phyloP scores from a whole-genome alignment of 2,113 vertebrate species.

The Stercorarius parasiticus region DNA sequence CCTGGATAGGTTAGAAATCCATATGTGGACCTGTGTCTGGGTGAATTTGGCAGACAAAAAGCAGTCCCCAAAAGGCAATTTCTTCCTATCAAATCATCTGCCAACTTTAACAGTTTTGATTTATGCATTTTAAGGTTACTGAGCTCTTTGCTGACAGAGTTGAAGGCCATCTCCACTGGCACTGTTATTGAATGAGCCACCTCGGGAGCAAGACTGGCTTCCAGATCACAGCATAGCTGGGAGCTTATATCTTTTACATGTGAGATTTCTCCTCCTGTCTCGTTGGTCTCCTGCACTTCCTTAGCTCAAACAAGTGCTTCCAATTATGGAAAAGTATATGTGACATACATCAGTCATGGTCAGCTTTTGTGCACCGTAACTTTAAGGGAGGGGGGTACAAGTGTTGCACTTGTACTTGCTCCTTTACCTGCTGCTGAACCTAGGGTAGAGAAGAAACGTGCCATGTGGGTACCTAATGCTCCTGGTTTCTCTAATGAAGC shows the following conservation, averaged over 20 bases:
- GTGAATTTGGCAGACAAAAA: conserved; percentile 43
- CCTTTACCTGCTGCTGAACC: background rate
- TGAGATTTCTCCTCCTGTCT: background rate
- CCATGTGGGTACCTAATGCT: background rate
- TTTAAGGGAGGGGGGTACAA: background rate
- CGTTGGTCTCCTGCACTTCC: background rate
- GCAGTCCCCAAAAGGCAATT: conserved; percentile 4
- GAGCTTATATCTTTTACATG: background rate
- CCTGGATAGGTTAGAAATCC: conserved; percentile 33
- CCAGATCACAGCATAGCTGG: background rate
- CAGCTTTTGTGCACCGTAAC: background rate
- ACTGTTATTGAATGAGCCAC: background rate
- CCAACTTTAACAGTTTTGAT: conserved; percentile 28
- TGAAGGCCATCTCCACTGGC: background rate
- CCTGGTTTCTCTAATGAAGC: background rate
- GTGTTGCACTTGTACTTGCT: background rate
- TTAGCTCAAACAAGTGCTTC: background rate
- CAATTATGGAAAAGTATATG: background rate
- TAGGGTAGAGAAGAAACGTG: background rate
- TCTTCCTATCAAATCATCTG: conserved; percentile 21
- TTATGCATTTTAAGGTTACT: conserved; percentile 38
- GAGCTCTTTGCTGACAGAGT: background rate
- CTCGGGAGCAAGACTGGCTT: background rate
- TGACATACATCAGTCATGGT: background rate
- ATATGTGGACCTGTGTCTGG: conserved; percentile 2